These are phyloP conservation scores for Daubentonia madagascariensis DNA, from an alignment of 2,113 vertebrate species.

Conservation along the genomic window DNA sequence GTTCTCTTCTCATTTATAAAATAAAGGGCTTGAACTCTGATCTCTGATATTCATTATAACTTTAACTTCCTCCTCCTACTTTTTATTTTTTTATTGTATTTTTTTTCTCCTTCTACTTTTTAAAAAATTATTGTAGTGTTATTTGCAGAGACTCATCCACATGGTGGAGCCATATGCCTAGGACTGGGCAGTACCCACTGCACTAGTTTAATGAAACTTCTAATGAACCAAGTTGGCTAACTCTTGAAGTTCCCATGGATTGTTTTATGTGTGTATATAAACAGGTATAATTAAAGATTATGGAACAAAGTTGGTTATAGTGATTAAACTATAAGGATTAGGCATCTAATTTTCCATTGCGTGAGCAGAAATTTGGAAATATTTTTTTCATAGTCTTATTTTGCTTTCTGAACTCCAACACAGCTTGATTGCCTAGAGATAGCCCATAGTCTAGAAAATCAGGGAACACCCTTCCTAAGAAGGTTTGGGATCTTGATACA, in stretches of 20 bases:
- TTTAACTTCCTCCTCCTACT: background rate
- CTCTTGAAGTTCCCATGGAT: background rate
- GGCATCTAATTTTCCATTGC: background rate
- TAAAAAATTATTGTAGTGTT: background rate
- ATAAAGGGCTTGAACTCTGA: background rate
- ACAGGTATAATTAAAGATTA: background rate
- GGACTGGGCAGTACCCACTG: background rate
- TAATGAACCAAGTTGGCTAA: background rate
- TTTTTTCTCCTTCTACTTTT: background rate
- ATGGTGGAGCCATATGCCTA: conserved; percentile 14
- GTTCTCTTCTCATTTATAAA: background rate
- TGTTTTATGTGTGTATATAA: background rate
- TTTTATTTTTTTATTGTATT: background rate
- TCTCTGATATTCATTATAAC: background rate
- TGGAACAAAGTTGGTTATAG: conserved; percentile 7
- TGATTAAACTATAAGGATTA: background rate
- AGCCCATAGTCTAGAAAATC: background rate
- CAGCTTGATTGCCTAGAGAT: background rate
- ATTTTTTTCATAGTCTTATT: background rate
- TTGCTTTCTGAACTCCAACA: background rate
- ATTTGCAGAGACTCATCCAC: conserved; percentile 34
- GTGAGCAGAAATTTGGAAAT: background rate
- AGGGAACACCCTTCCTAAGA: background rate
- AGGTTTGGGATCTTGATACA: background rate
- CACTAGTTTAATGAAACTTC: conserved; percentile 5